phyloP scores from a whole-genome alignment of 2,797 vertebrate genomes.

The Eulemur albifrons region DNA sequence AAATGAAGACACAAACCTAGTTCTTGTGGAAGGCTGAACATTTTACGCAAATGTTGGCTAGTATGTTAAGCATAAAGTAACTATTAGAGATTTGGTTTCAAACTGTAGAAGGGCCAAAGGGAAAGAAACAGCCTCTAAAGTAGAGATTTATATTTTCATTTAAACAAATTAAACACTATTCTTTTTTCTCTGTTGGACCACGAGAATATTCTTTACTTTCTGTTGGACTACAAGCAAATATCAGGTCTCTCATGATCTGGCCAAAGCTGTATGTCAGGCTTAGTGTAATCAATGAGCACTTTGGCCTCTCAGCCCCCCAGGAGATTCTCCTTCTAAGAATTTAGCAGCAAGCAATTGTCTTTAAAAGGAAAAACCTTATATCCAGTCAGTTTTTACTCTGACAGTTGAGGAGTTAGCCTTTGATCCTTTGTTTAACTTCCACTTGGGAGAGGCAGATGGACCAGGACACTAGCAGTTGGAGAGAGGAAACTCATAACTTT shows the following conservation, averaged over 20 bases:
- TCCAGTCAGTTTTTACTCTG: constrained; percentile 15
- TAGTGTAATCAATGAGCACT: constrained; percentile 1
- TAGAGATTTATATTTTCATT: constrained; percentile 57
- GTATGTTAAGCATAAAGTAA: neutral
- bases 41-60: constrained; percentile 28
- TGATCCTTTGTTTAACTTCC: constrained; percentile 40
- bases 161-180: constrained; percentile 48
- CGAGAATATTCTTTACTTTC: neutral
- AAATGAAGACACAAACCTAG: constrained; percentile 9
- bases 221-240: neutral
- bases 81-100: constrained; percentile 23
- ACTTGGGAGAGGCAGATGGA: neutral
- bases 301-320: neutral
- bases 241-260: constrained; percentile 20
- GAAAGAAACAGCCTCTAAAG: constrained; percentile 33
- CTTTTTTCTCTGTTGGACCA: neutral
- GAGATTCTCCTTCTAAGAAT: constrained; percentile 25
- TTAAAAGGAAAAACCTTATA: constrained; percentile 36
- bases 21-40: neutral
- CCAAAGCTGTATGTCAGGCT: constrained; percentile 32
- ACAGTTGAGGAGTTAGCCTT: neutral
- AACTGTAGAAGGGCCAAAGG: constrained; percentile 15
- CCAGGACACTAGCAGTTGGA: constrained; percentile 7
- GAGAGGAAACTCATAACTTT: neutral
- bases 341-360: constrained; percentile 29